phyloP scores from a whole-genome alignment of 2,113 vertebrate genomes.

The Agelaius phoeniceus region DNA sequence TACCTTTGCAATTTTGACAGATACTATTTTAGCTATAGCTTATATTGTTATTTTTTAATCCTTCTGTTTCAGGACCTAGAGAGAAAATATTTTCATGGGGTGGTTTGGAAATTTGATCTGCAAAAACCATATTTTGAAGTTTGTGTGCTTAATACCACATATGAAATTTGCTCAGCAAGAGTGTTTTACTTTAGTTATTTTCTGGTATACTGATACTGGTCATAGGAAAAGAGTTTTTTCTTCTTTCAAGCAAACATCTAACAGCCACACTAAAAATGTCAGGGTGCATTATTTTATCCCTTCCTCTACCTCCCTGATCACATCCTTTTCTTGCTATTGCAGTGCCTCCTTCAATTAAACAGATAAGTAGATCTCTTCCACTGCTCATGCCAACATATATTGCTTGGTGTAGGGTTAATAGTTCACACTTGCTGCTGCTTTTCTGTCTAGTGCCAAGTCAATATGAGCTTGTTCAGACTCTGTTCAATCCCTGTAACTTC shows the following conservation, averaged over 20 bases:
- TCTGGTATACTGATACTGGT: background rate
- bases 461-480: background rate
- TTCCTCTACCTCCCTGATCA: background rate
- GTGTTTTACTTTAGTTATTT: background rate
- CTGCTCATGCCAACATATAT: background rate
- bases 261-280: background rate
- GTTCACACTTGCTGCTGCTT: background rate
- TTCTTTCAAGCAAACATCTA: background rate
- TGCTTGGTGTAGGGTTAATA: background rate
- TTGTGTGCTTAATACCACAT: accelerated
- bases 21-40: background rate
- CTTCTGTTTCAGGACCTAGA: background rate
- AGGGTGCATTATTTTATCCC: background rate
- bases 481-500: background rate
- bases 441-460: slow-evolving; percentile 4
- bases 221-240: background rate
- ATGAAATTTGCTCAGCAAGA: background rate
- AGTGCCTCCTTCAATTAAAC: background rate
- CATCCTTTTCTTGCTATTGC: background rate
- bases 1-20: background rate
- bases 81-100: background rate
- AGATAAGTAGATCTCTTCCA: background rate
- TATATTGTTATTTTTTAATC: background rate
- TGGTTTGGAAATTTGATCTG: background rate
- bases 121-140: background rate